Conservation (phyloP, 2,888 invertebrate genomes). For the Aelia acuminata region DNA sequence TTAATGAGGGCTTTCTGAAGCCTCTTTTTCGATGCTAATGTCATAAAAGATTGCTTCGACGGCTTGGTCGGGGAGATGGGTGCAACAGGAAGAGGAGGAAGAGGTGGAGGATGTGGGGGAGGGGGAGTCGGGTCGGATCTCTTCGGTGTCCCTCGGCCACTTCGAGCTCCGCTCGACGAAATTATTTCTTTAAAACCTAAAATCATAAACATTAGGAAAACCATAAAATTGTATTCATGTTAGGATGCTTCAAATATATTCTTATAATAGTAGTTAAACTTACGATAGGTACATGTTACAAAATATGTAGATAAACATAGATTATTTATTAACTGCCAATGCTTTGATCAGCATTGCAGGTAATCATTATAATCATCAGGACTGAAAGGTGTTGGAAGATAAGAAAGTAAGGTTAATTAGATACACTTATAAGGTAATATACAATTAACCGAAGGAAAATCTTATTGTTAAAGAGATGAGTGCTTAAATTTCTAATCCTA, state of each 20-base stretch:
- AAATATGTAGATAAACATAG: too few relatives aligned
- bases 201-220: slow-evolving; percentile 40
- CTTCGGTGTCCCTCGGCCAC: slow-evolving; percentile 75
- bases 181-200: slow-evolving; percentile 79
- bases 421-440: too few relatives aligned
- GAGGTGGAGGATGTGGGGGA: slow-evolving; percentile 66
- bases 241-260: neutral
- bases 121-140: slow-evolving; percentile 79
- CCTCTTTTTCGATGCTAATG: slow-evolving; percentile 86
- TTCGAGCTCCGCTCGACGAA: slow-evolving; percentile 77
- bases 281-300: too few relatives aligned
- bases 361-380: too few relatives aligned
- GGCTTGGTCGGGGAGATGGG: slow-evolving; percentile 66
- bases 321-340: too few relatives aligned
- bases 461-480: too few relatives aligned
- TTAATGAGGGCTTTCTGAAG: slow-evolving; percentile 88
- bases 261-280: neutral
- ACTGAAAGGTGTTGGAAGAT: too few relatives aligned
- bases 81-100: slow-evolving; percentile 65
- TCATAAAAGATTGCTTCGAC: slow-evolving; percentile 78
- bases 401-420: too few relatives aligned
- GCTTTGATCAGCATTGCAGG: too few relatives aligned
- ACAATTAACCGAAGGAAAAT: too few relatives aligned
- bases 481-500: too few relatives aligned
- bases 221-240: neutral